Conservation (phyloP, 2,888 invertebrate genomes). For the Odontocerum albicorne region DNA sequence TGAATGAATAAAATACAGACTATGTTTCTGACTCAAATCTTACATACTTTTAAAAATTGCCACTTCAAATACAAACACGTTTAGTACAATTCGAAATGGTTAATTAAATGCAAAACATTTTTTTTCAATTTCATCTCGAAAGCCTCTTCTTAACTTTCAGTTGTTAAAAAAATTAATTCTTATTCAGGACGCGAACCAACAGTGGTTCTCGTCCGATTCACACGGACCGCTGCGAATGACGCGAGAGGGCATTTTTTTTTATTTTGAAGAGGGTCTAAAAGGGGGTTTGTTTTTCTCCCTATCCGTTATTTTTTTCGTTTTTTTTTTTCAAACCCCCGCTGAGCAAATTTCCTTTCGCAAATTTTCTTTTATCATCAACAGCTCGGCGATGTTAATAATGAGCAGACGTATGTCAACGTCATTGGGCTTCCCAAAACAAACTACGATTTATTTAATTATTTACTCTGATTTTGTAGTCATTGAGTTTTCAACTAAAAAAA, state of each 20-base stretch:
- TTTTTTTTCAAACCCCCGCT: conserved; percentile 19
- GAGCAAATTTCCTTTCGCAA: conserved; percentile 29
- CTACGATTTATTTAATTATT: too few species aligned
- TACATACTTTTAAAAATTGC: too few species aligned
- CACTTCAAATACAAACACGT: too few species aligned
- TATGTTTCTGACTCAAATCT: too few species aligned
- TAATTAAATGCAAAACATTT: too few species aligned
- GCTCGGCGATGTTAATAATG: conserved; percentile 36
- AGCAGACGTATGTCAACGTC: conserved; percentile 35
- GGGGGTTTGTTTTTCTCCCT: conserved; percentile 1
- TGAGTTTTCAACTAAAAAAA: too few species aligned
- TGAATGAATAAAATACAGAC: too few species aligned
- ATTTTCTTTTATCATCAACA: conserved; percentile 37
- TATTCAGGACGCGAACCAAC: conserved; percentile 13
- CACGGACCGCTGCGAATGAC: conserved; percentile 24
- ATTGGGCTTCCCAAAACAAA: conserved; percentile 21
- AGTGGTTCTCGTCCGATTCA: conserved; percentile 17
- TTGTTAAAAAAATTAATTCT: conserved; percentile 8
- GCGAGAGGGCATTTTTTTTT: conserved; percentile 27
- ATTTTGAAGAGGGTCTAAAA: conserved; percentile 31
- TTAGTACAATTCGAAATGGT: too few species aligned
- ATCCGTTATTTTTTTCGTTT: neutral
- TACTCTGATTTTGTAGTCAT: too few species aligned
- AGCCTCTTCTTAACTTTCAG: too few species aligned
- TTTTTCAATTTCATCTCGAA: too few species aligned